These are phyloP conservation scores for Tetheella fluctuosa DNA, from an alignment of 2,888 invertebrate species.

Conservation along the genomic window DNA sequence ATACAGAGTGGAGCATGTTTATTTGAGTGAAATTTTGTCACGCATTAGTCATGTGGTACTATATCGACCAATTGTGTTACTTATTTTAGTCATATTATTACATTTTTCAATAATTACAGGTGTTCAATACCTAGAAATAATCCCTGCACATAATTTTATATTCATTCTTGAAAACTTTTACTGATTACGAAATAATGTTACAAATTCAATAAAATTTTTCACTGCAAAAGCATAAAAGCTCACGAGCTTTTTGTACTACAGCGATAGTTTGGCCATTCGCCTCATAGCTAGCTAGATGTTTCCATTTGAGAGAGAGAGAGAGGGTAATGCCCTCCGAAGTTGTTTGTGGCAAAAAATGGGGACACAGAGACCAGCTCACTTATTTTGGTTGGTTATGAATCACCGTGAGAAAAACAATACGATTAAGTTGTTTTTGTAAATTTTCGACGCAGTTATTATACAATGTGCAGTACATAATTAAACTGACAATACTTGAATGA, in stretches of 20 bases:
- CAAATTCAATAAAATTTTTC: neutral
- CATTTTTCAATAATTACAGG: neutral
- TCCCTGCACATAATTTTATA: neutral
- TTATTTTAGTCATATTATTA: neutral
- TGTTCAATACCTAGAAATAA: neutral
- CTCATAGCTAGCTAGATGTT: constrained; percentile 71
- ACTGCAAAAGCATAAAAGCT: constrained; percentile 26
- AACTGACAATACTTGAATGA: too few relatives aligned
- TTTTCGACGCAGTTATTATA: constrained; percentile 9
- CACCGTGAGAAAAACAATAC: constrained; percentile 79
- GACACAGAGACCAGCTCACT: constrained; percentile 77
- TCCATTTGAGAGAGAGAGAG: constrained; percentile 65
- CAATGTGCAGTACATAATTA: neutral
- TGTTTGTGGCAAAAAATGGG: constrained; percentile 83
- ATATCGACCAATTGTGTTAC: constrained; percentile 15
- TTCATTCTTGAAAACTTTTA: neutral
- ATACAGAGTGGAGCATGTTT: constrained; percentile 22
- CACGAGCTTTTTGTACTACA: constrained; percentile 35
- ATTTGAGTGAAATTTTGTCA: constrained; percentile 22
- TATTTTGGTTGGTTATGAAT: constrained; percentile 79
- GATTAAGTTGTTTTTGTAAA: constrained; percentile 47
- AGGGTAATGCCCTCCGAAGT: constrained; percentile 81
- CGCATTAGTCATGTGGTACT: constrained; percentile 15
- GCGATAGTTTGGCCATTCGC: constrained; percentile 63
- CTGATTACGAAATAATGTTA: neutral